phyloP scores from a whole-genome alignment of 2,113 vertebrate genomes.

The Gymnorhina tibicen region DNA sequence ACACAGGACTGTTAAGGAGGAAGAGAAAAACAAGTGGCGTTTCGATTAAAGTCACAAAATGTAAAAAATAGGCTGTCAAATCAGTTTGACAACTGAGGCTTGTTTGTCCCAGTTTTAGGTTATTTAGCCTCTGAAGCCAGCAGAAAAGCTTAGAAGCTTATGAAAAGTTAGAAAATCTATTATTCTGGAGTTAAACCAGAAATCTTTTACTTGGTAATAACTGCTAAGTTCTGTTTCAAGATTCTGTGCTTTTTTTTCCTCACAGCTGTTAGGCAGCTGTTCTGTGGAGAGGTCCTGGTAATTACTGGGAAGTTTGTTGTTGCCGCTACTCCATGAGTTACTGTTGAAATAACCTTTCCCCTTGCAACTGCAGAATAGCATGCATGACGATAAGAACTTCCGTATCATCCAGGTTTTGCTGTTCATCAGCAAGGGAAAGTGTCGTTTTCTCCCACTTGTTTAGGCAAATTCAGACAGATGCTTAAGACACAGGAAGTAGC shows the following conservation, averaged over 20 bases:
- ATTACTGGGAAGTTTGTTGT: not conserved
- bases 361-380: not conserved
- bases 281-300: not conserved
- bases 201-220: not conserved
- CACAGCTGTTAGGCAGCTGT: not conserved
- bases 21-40: constrained; percentile 24
- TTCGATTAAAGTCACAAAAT: constrained; percentile 41
- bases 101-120: constrained; percentile 46
- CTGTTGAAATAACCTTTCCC: not conserved
- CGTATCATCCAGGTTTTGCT: not conserved
- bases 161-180: constrained; percentile 10
- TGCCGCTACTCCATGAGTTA: not conserved
- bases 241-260: not conserved
- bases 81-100: constrained; percentile 22
- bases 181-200: not conserved
- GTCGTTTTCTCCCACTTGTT: constrained; percentile 26
- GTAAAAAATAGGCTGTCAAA: constrained; percentile 31
- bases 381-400: not conserved
- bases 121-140: constrained; percentile 31
- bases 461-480: constrained; percentile 61
- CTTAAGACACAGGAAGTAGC: constrained; percentile 62
- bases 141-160: constrained; percentile 21
- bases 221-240: not conserved
- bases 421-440: not conserved
- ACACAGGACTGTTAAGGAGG: not conserved